Evolutionary conservation across 23 tunicate genomes (phyloP), one percentile per base, ranked within the genome.

Genomic region (Phallusia fumigata): DNA sequence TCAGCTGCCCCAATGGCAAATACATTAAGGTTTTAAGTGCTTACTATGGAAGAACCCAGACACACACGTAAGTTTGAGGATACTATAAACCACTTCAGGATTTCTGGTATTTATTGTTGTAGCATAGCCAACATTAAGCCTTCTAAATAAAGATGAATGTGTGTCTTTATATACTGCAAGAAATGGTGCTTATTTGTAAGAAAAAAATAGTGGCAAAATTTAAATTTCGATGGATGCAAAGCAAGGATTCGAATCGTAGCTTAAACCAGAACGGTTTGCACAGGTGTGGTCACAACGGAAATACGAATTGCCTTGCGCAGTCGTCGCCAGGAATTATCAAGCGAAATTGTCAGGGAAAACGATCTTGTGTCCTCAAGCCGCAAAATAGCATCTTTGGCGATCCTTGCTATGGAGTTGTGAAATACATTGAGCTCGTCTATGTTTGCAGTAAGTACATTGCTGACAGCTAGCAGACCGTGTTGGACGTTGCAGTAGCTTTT

Each of bases 401-500:
- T 31, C 77, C 77, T 3, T 74, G 77, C 16, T 33, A 16, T 10
- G 77, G 77, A 74, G 77, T 74, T 8, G 40, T 33, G 40, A 74
- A 74, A 74, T 74, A 74, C 30, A 32, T 74, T 18, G 34, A 74
- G n/a, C 22, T 74, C 35, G 40, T 33, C 28, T 74, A 74, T 33
- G 31, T 19, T 31, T 74, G 77, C 45, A 35, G n/a, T 19, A 33
- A 35, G 45, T 40, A 10, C 47, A 40, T 10, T n/a, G n/a, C n/a
- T n/a, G n/a, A n/a, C n/a, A n/a, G n/a, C n/a, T n/a, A n/a, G n/a
- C n/a, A n/a, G n/a, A n/a, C n/a, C n/a, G n/a, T n/a, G n/a, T n/a
- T n/a, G n/a, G n/a, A n/a, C n/a, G n/a, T n/a, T n/a, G n/a, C n/a
- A n/a, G n/a, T n/a, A 40, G 47, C 47, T 40, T 40, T 40, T 5